Evolutionary conservation across 2,888 invertebrate genomes (phyloP), one percentile per base, ranked within the genome.

Genomic region (Rhingia campestris): DNA sequence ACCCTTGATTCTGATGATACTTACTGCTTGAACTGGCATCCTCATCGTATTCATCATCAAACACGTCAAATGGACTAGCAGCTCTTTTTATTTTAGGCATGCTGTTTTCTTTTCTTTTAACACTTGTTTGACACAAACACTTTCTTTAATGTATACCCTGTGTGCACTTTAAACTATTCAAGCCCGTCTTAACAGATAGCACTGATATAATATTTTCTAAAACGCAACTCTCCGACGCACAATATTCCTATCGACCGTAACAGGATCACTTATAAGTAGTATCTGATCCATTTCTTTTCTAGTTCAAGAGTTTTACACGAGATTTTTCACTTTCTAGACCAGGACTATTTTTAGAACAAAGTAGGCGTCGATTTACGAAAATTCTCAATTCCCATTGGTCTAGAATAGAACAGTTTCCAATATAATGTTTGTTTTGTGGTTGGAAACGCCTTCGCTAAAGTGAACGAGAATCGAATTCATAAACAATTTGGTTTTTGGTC

Each of bases 71-170:
- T 6, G 91, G 90, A 73, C 90, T 90, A 30, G 89, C 86, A 3
- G 89, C 73, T 37, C 90, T 88, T 88, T 90, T 91, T 80, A 88
- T 88, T 73, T 90, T 89, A 58, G 89, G 89, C 89, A 89, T 89
- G 2, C 22, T 22, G 2, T 76, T 86, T 87, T 70, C 49, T 94
- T 6, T 22, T 5, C 4, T 30, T 49, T 22, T 12, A 33, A 94
- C 94, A 89, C 90, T 96, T 47, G 96, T 22, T 22, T 22, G 1
- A 22, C 22, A 22, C 1, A 22, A 22, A 22, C 22, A 22, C 22
- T 22, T 22, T 22, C 2, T 22, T 22, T 22, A n/a, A 22, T 22
- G 22, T 22, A 22, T 22, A 22, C 22, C 1, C 22, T 22, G 1
- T 22, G 2, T 22, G 2, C 22, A 22, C 22, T n/a, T n/a, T n/a